Percentiles rank a stretch among this genome's conserved stretches.
Evolutionary conservation across 2,888 invertebrate species (phyloP).

Genomic region (Leptothorax acervorum): DNA sequence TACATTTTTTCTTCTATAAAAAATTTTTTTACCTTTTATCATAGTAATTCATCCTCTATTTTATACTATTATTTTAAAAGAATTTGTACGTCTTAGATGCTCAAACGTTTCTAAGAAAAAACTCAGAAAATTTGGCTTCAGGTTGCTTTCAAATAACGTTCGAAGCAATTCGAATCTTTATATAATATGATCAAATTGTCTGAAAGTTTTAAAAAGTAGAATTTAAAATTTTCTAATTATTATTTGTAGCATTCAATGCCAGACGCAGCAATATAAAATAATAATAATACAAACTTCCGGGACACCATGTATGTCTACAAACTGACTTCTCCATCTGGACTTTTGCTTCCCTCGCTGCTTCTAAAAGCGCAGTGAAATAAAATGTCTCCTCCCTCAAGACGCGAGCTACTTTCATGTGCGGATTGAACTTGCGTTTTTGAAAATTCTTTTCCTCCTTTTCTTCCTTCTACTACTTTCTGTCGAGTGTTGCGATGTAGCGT

Average conservation of each 20-base stretch:
- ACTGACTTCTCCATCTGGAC: background rate
- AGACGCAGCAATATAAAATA: background rate
- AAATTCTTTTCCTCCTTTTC: background rate
- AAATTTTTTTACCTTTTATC: background rate
- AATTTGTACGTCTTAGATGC: background rate
- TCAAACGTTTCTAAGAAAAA: background rate
- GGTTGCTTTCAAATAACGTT: background rate
- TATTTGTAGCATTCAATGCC: background rate
- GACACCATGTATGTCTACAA: background rate
- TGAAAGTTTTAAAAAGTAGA: background rate
- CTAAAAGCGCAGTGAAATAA: constrained; percentile 12
- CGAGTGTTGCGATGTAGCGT: background rate
- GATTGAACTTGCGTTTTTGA: constrained; percentile 19
- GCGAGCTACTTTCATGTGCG: background rate
- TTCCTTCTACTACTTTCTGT: background rate
- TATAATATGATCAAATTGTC: background rate
- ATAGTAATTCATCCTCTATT: background rate
- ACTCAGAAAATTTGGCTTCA: background rate
- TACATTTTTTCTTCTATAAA: background rate
- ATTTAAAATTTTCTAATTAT: background rate
- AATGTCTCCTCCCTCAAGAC: background rate
- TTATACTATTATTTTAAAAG: background rate
- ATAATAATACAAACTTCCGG: background rate
- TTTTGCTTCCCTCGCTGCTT: background rate
- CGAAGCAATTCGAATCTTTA: background rate